Conservation (phyloP, 2,888 invertebrate genomes). For the Nebria salina region DNA sequence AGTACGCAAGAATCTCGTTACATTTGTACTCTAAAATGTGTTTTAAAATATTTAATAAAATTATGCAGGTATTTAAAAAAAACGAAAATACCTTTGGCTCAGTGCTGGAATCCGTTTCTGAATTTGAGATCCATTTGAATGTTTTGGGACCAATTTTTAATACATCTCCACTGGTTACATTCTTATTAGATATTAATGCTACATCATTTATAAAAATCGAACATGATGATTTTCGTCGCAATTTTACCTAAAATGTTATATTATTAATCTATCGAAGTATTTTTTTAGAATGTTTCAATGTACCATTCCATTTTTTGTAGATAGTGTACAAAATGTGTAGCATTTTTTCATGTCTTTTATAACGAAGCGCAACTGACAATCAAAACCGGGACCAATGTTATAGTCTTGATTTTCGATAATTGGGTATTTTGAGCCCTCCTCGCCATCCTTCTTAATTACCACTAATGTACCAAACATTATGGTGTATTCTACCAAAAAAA, state of each 20-base stretch:
- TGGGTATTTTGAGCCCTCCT: conserved; percentile 26
- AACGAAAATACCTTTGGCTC: background rate
- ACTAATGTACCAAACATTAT: conserved; percentile 16
- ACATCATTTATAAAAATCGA: conserved; percentile 20
- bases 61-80: background rate
- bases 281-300: background rate
- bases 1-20: background rate
- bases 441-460: conserved; percentile 34
- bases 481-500: background rate
- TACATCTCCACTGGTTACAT: conserved; percentile 27
- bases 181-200: background rate
- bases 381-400: conserved; percentile 17
- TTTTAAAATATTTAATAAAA: background rate
- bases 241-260: conserved; percentile 17
- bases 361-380: conserved; percentile 30
- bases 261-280: background rate
- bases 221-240: conserved; percentile 22
- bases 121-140: conserved; percentile 26
- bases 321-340: conserved; percentile 9
- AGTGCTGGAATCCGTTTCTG: background rate
- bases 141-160: conserved; percentile 28
- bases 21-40: conserved; percentile 2
- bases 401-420: conserved; percentile 29
- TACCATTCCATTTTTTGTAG: conserved; percentile 22
- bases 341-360: background rate